Evolutionary conservation across 2,797 vertebrate species (phyloP), one percentile per base, ranked within the genome.

Genomic region (Gobionotothen gibberifrons): DNA sequence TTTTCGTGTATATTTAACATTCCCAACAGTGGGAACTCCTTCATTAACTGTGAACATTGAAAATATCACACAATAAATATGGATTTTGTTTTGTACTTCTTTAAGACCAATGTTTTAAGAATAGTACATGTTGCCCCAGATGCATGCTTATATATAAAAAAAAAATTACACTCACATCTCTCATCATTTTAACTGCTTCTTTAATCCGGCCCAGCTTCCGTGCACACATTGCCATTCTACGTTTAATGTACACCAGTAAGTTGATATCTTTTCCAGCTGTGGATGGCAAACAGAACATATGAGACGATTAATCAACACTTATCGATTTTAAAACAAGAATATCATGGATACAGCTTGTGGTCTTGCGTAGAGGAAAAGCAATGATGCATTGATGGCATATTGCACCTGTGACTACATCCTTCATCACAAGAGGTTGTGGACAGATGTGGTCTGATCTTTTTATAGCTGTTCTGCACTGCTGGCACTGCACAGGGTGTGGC

Each of bases 1-100:
- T 99, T 99, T 94, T 99, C 98, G 21, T 99, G 98, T 93, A 99
- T 99, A 93, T 99, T 99, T 95, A 99, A 93, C 97, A 99, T 98
- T 87, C 97, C 98, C 87, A 98, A 93, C 86, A 98, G 95, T 61
- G 98, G 97, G 92, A 99, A 99, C 89, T 99, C 98, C 94, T 98
- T 99, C 97, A 99, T 99, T 96, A 99, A 91, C 98, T 99, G 89
- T 61, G 85, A 69, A 79, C 13, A 86, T 5, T 74, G 19, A 56
- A 51, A 71, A 72, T 15, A 74, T 22, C 12, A 69, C 3, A 32
- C 1, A 58, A 10, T 9, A 42, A 40, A 14, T 58, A 46, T 14
- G 10, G 1, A 0, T 3, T 29, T 13, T 22, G 42, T 52, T 26
- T 21, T 15, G 46, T 12, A 11, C 3, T 4, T 17, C 4, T 63